Evolutionary conservation across 2,113 vertebrate genomes (phyloP).

Genomic region (Pygoscelis adeliae): DNA sequence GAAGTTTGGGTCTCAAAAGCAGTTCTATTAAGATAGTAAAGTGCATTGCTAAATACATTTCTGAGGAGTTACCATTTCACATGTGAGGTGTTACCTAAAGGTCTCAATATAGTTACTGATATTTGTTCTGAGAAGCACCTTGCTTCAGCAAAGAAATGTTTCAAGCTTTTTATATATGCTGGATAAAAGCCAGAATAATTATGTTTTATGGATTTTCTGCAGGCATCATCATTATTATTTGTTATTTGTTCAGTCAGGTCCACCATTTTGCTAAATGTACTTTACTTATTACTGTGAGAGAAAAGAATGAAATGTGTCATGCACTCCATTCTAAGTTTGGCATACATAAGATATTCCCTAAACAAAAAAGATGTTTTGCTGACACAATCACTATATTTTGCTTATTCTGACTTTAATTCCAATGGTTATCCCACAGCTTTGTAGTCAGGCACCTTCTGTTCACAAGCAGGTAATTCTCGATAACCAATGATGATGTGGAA

Average conservation of each 20-base stretch:
- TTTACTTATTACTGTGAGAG: slow-evolving; percentile 10
- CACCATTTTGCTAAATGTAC: not conserved
- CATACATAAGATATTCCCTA: not conserved
- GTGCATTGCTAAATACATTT: not conserved
- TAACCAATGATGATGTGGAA: not conserved
- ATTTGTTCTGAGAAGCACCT: not conserved
- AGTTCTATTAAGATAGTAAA: not conserved
- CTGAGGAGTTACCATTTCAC: not conserved
- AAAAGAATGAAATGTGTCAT: not conserved
- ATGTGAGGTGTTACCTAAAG: not conserved
- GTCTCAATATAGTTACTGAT: not conserved
- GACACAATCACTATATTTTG: not conserved
- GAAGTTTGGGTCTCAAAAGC: not conserved
- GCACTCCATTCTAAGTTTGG: not conserved
- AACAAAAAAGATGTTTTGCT: not conserved
- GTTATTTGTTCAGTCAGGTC: not conserved
- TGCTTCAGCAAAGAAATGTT: slow-evolving; percentile 10
- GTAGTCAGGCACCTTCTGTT: not conserved
- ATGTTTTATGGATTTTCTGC: slow-evolving; percentile 18
- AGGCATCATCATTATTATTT: not conserved
- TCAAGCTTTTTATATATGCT: not conserved
- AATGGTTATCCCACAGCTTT: not conserved
- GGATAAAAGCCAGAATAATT: slow-evolving; percentile 21
- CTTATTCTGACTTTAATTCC: not conserved
- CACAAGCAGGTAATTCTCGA: not conserved